Percentiles rank a stretch among this genome's conserved stretches.
These are phyloP conservation scores for Limosa lapponica DNA, from an alignment of 2,797 vertebrate genomes.

Conservation along the genomic window DNA sequence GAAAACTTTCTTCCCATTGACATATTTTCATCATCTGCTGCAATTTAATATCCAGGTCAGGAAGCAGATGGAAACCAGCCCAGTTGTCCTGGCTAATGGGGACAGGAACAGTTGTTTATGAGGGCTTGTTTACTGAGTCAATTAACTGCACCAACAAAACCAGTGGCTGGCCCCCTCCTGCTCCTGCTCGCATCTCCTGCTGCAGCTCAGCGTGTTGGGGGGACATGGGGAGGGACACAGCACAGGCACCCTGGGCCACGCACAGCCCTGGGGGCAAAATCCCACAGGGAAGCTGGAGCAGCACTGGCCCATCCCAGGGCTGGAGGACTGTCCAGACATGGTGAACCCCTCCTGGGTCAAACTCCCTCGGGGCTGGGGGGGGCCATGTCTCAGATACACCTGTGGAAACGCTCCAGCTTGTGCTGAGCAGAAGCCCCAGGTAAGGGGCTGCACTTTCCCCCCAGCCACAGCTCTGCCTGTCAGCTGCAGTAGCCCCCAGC, in stretches of 20 bases:
- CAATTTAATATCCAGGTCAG: slow-evolving; percentile 42
- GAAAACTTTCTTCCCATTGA: background rate
- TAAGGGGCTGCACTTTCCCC: background rate
- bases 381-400: fast-evolving
- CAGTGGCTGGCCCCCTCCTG: fast-evolving
- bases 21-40: background rate
- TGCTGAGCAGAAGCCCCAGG: background rate
- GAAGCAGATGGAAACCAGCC: slow-evolving; percentile 44
- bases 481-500: background rate
- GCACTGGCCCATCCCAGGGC: background rate
- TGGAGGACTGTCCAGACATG: background rate
- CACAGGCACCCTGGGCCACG: fast-evolving
- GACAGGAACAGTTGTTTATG: background rate
- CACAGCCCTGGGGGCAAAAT: background rate
- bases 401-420: background rate
- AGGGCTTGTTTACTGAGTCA: fast-evolving
- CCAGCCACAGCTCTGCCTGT: fast-evolving
- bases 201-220: background rate
- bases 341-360: fast-evolving
- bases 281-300: background rate
- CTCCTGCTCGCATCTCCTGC: fast-evolving
- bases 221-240: fast-evolving
- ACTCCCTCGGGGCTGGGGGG: too few relatives aligned
- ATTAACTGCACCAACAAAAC: background rate
- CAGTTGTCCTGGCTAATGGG: background rate